Evolutionary conservation across 2,888 invertebrate genomes (phyloP), one percentile per base, ranked within the genome.

Genomic region (Eucriotettix oculatus): DNA sequence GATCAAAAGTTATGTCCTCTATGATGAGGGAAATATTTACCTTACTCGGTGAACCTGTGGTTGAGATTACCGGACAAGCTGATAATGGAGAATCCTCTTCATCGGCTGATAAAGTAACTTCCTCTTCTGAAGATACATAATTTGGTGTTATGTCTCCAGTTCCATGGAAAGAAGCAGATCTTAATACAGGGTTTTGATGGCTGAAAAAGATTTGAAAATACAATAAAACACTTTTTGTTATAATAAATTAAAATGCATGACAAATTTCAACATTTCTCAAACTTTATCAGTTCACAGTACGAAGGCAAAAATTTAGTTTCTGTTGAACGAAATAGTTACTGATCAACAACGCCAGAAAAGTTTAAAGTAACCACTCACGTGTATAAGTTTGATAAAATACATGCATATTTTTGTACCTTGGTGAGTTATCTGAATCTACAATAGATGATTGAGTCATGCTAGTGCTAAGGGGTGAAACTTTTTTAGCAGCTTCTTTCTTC

Each of bases 161-260:
- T 17, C 75, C 75, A 60, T 76, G 76, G 66, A 76, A 76, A 60
- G 76, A 76, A 16, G 76, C 76, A 1, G 76, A 76, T 41, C 76
- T 69, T 57, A 75, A 65, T 17, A 75, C 73, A 3, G 75, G 73
- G 65, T 68, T 66, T 9, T 64, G 66, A n/a, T 66, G 67, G 56
- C 66, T 67, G 63, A 16, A 58, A 59, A 57, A 52, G 1, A 48
- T 48, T 48, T 7, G 5, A 48, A 48, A n/a, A 14, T 48, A 48
- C 44, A 44, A 10, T 53, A 62, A 55, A 40, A n/a, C 14, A 42
- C n/a, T 29, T 29, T 29, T 29, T 29, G 7, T 5, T 29, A 29
- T 29, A 29, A 7, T 29, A 29, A 29, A 29, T 29, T 29, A 29
- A 5, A 2, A 29, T n/a, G 7, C 29, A 29, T 29, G 29, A 7